Evolutionary conservation across 2,797 vertebrate genomes (phyloP).

Genomic region (Percopsis omiscomaycus): DNA sequence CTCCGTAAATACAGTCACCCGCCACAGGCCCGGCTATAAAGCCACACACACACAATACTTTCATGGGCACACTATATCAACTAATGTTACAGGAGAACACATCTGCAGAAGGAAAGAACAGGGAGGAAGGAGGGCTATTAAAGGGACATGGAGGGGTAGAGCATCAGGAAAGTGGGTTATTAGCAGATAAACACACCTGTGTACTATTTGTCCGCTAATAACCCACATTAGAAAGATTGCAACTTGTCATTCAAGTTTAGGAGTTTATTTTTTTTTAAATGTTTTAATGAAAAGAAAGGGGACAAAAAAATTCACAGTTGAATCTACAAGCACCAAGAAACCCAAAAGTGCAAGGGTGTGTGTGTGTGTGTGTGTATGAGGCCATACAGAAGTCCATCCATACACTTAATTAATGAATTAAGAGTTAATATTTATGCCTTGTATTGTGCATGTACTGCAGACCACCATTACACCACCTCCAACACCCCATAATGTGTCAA

Average conservation of each 20-base stretch:
- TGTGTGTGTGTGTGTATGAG: background rate
- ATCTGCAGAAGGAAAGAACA: conserved; percentile 38
- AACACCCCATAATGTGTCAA: background rate
- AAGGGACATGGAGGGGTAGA: conserved; percentile 40
- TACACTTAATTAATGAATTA: background rate
- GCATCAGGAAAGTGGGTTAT: conserved; percentile 46
- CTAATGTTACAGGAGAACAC: conserved; percentile 17
- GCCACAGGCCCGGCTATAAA: conserved; percentile 46
- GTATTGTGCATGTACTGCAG: background rate
- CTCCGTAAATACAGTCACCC: conserved; percentile 72
- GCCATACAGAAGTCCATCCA: background rate
- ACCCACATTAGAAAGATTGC: conserved; percentile 34
- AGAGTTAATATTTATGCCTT: too few relatives aligned
- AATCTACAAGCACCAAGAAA: conserved; percentile 16
- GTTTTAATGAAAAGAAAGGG: background rate
- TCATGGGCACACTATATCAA: conserved; percentile 28
- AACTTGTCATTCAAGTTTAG: background rate
- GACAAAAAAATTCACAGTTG: conserved; percentile 5
- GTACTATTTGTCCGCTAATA: too few relatives aligned
- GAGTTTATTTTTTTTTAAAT: conserved; percentile 2
- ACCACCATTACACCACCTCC: background rate
- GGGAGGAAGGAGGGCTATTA: conserved; percentile 42
- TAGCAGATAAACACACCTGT: conserved; percentile 47
- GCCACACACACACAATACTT: conserved; percentile 27
- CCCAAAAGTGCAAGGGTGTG: background rate